Evolutionary conservation across 2,797 vertebrate species (phyloP), one percentile per base, ranked within the genome.

Genomic region (Podarcis siculus): DNA sequence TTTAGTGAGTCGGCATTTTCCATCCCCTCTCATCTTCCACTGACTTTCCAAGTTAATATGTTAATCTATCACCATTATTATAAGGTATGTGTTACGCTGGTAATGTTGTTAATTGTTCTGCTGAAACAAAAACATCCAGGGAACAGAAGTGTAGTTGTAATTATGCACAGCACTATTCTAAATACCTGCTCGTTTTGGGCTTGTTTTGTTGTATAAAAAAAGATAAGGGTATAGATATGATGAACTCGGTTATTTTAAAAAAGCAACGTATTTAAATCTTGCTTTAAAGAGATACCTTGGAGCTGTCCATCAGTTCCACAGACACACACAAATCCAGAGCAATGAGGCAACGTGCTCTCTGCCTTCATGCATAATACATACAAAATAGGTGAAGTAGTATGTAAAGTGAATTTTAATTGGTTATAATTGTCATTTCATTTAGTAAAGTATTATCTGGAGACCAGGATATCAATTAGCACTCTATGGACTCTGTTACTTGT

Each of bases 391-490:
- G 95, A 97, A 97, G 96, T 95, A 94, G 96, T 96, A 97, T 97
- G 97, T 96, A 98, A 98, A 98, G 96, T 97, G 97, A 97, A 97
- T 97, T 97, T 97, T 97, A 98, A 98, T 97, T 97, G 97, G 96
- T 96, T 97, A 96, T 97, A 98, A 97, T 98, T 98, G 97, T 97
- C 97, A 97, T 98, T 97, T 98, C 96, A 97, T 97, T 97, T 97
- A 97, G 97, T 96, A 97, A 97, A 98, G 96, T 97, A 97, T 97
- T 97, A 96, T 97, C 97, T 96, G 95, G 97, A 98, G 97, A 98
- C 97, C 93, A 89, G 95, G 96, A 97, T 97, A 97, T 97, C 97
- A 98, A 97, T 97, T 97, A 98, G 96, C 96, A 97, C 97, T 97
- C 96, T 96, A 95, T 94, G 96, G 97, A 97, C 95, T 97, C 96